Base-by-base conservation (phyloP, 2,888 invertebrate genomes). In the Spodoptera picta region DNA sequence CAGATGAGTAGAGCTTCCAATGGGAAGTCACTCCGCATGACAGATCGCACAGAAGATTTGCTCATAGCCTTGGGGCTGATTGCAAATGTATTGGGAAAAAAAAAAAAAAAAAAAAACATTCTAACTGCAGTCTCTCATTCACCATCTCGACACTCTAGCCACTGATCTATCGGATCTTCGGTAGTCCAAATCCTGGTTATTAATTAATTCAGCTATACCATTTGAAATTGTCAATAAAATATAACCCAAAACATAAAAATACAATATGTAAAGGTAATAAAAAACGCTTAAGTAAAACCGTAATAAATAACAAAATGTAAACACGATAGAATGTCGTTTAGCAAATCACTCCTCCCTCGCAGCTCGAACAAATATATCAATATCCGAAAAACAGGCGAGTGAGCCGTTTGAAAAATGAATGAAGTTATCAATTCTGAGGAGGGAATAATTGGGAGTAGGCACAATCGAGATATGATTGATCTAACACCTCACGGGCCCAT, bases 391-490 rank as follows among this genome's bases (percentile, higher is more conserved):
- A 72, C 74, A 69, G 65, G 55, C 65, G 57, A 64, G 55, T 56
- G 52, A 70, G 69, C 77, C 70, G 45, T 79, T 86, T 90, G 89
- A 92, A 91, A 91, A 92, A 92, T 92, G 90, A 89, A 92, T 90
- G 84, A 87, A 91, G 90, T 87, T 89, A 91, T 91, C 91, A 85
- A 81, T 82, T 70, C 83, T 73, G 88, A 88, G 82, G 82, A 82
- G 88, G 86, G 87, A 89, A 91, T 92, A 92, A 93, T 92, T 92
- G 92, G 90, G 90, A 87, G 82, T 73, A 75, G 80, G 83, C 84
- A 87, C 88, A 92, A 93, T 92, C 89, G 90, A 87, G 87, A 90
- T 92, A 92, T 93, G 91, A 93, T 93, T 89, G 91, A 92, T 92
- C 91, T 92, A 87, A 90, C 92, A 92, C 92, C 91, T 92, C 85